phyloP scores from a whole-genome alignment of 2,888 invertebrate species.

The Sphaeridia pumilis region DNA sequence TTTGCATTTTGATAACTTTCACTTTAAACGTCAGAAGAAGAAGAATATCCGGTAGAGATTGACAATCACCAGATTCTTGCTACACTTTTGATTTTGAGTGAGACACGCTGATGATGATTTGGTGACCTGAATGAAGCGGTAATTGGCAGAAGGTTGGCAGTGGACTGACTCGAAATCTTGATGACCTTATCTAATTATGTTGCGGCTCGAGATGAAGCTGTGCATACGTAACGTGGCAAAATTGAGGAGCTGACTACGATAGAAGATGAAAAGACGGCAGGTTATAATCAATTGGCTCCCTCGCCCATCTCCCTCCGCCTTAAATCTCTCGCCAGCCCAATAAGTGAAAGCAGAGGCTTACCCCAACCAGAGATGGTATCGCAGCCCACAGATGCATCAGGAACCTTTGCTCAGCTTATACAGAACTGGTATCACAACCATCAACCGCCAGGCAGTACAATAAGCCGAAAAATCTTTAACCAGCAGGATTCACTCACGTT shows the following conservation, averaged over 20 bases:
- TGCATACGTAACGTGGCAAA: not conserved
- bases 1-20: conserved; percentile 19
- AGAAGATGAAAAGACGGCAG: conserved; percentile 1
- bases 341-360: conserved; percentile 8
- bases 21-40: not conserved
- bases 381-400: too few relatives aligned
- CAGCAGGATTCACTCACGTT: too few relatives aligned
- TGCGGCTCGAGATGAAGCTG: not conserved
- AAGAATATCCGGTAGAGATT: too few relatives aligned
- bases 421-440: too few relatives aligned
- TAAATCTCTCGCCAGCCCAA: conserved; percentile 1
- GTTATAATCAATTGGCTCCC: conserved; percentile 16
- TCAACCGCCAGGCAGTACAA: too few relatives aligned
- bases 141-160: not conserved
- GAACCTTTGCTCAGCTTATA: too few relatives aligned
- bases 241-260: not conserved
- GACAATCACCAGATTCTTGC: not conserved
- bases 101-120: too few relatives aligned
- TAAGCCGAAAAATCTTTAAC: too few relatives aligned
- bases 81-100: too few relatives aligned
- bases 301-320: conserved; percentile 8
- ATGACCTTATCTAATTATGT: not conserved
- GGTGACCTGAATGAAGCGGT: not conserved
- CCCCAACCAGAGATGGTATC: too few relatives aligned
- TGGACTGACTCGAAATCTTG: not conserved